Base-by-base conservation (phyloP, 2,113 vertebrate genomes). In the Colistium nudipinnis region DNA sequence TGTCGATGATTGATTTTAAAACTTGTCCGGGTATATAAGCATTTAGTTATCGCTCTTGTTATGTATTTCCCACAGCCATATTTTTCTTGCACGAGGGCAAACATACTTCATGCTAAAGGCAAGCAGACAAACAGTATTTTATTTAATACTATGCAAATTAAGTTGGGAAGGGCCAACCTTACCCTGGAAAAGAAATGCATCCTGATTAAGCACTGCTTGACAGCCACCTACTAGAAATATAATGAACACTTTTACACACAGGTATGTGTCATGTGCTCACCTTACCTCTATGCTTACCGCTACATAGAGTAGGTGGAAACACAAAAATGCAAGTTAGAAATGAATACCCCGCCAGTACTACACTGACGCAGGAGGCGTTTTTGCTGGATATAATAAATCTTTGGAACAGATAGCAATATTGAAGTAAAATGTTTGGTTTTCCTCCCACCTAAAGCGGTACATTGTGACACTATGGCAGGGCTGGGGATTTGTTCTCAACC, bases 11-110 rank as follows among this genome's bases (percentile, higher is more conserved):
- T 67, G 51, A 62, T 60, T 55, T 20, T 53, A 36, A 12, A 44
- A 19, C n/a, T 44, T 48, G 24, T 75, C 70, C 54, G 38, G 24
- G 14, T 27, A 12, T 38, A 39, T 68, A 59, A 70, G 53, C 38
- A 55, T 48, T 10, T 11, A 17, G 24, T 47, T 72, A 49, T 68
- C 28, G 41, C 20, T 62, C 14, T 8, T 4, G n/a, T 12, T 1
- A 41, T 64, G 36, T 13, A 12, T 66, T 41, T 43, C 22, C 43
- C 44, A 41, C 57, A 38, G 36, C 12, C 2, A 12, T 6, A 20
- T 39, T 74, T 73, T 47, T 12, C 14, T 33, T 54, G 43, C 47
- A 38, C 16, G 10, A 20, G 16, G n/a, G 39, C 22, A 30, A 38
- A 57, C 24, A 35, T 11, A 59, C 7, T n/a, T 43, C 30, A 7